Conservation (phyloP, 2,113 vertebrate species). For the Zingel zingel region DNA sequence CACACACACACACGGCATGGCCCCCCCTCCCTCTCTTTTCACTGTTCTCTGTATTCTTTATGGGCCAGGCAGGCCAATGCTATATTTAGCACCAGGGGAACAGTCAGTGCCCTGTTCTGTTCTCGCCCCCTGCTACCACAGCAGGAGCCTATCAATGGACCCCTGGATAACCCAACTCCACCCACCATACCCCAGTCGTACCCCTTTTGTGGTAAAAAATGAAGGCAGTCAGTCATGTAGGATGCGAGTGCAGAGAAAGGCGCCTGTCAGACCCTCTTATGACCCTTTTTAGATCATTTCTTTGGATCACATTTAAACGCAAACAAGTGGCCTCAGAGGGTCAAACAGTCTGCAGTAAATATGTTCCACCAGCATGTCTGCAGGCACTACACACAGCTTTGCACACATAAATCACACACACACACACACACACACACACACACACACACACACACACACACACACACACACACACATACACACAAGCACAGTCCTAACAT, state of each 20-base stretch:
- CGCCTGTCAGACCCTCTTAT: neutral
- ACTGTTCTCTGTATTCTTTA: slow-evolving; percentile 61
- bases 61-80: slow-evolving; percentile 42
- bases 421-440: neutral
- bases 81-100: slow-evolving; percentile 71
- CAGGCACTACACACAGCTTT: slow-evolving; percentile 8
- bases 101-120: slow-evolving; percentile 47
- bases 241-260: slow-evolving; percentile 23
- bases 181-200: slow-evolving; percentile 16
- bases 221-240: slow-evolving; percentile 10
- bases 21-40: neutral
- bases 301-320: slow-evolving; percentile 20
- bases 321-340: slow-evolving; percentile 16
- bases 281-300: slow-evolving; percentile 19
- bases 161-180: slow-evolving; percentile 26
- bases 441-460: slow-evolving; percentile 1
- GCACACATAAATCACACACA: slow-evolving; percentile 16
- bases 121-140: slow-evolving; percentile 13
- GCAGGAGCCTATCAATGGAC: slow-evolving; percentile 24
- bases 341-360: slow-evolving; percentile 6
- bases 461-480: neutral
- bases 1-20: neutral
- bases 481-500: slow-evolving; percentile 4
- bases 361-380: slow-evolving; percentile 14
- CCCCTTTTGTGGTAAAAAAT: slow-evolving; percentile 5